Conservation (phyloP, 1,140 invertebrate species). For the Bombus superbus region DNA sequence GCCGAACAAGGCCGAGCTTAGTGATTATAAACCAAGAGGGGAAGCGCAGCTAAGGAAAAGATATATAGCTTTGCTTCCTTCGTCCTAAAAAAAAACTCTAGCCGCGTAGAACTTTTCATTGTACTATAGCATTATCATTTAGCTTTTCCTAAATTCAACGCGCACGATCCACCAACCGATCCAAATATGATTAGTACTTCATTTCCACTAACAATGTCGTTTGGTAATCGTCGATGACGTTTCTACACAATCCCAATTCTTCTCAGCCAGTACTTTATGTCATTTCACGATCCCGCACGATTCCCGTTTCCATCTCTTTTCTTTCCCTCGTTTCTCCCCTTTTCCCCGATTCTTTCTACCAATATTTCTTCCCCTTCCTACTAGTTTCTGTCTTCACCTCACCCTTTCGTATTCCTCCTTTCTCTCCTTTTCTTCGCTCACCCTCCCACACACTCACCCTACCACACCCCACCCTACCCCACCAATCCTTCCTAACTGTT, state of each 20-base stretch:
- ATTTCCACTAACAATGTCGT: conserved; percentile 77
- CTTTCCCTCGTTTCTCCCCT: conserved; percentile 41
- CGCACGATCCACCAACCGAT: conserved; percentile 52
- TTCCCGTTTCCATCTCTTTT: conserved; percentile 25
- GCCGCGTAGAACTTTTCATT: conserved; percentile 1
- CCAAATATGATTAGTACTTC: conserved; percentile 74
- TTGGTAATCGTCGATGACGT: conserved; percentile 63
- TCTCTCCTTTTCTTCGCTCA: conserved; percentile 16
- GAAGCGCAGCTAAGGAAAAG: neutral
- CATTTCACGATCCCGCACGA: conserved; percentile 48
- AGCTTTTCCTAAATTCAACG: conserved; percentile 21
- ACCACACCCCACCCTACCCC: neutral
- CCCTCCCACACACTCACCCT: conserved; percentile 33
- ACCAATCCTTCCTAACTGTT: neutral
- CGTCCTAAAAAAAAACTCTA: neutral
- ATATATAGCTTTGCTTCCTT: neutral
- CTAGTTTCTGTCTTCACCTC: conserved; percentile 35
- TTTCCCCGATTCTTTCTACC: conserved; percentile 15
- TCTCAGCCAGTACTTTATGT: conserved; percentile 32
- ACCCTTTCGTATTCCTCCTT: conserved; percentile 24
- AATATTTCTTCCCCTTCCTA: conserved; percentile 26
- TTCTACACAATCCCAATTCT: conserved; percentile 33
- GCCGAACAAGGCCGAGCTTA: conserved; percentile 14
- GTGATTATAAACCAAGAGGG: conserved; percentile 11
- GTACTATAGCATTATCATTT: neutral